Conservation (phyloP, 2,888 invertebrate genomes). For the Saturnia pavonia region DNA sequence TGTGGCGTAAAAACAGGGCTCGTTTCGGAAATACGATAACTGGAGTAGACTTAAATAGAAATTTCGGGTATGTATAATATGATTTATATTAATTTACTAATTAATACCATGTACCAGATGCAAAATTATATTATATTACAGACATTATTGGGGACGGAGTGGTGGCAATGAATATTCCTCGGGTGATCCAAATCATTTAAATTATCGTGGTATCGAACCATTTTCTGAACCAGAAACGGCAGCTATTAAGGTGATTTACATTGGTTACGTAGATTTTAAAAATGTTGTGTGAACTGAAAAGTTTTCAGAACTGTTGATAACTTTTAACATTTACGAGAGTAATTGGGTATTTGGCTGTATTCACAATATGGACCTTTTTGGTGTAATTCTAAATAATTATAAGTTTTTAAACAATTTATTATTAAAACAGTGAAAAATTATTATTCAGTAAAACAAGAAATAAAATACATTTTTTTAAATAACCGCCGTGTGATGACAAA, state of each 20-base stretch:
- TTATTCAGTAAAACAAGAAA: too few relatives aligned
- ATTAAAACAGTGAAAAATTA: too few relatives aligned
- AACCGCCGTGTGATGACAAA: too few relatives aligned
- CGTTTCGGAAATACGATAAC: slow-evolving; percentile 75
- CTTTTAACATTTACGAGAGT: background rate
- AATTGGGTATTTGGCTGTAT: too few relatives aligned
- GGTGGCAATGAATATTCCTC: slow-evolving; percentile 39
- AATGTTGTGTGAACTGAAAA: background rate
- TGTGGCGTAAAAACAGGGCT: slow-evolving; percentile 91
- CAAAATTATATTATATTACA: slow-evolving; percentile 32
- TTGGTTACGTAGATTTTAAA: background rate
- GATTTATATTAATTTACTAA: background rate
- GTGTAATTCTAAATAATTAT: too few relatives aligned
- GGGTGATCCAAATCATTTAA: slow-evolving; percentile 60
- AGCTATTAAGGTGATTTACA: slow-evolving; percentile 60
- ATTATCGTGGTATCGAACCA: slow-evolving; percentile 61
- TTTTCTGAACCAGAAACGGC: slow-evolving; percentile 72
- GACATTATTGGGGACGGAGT: slow-evolving; percentile 72
- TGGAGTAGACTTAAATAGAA: slow-evolving; percentile 92
- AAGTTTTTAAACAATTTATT: too few relatives aligned
- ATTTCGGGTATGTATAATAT: slow-evolving; percentile 83
- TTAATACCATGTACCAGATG: background rate
- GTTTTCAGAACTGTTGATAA: background rate
- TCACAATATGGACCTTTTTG: too few relatives aligned
- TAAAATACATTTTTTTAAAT: too few relatives aligned